phyloP scores from a whole-genome alignment of 2,797 vertebrate species.

The Sitta carolinensis region DNA sequence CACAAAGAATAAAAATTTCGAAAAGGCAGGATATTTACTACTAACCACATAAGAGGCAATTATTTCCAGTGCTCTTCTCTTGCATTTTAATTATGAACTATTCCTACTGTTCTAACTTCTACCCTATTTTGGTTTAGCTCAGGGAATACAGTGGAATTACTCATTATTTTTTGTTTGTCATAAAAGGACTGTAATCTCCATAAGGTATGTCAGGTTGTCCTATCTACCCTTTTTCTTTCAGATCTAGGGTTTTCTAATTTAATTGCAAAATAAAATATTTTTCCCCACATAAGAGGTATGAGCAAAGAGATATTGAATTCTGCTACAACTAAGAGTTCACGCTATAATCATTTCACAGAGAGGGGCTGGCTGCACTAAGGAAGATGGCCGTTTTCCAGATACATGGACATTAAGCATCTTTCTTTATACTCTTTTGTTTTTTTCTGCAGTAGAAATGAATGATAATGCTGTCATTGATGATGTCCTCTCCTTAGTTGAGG shows the following conservation, averaged over 20 bases:
- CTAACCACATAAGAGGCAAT: background rate
- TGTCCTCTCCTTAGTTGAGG: conserved; percentile 82
- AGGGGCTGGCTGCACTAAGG: background rate
- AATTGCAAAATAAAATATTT: background rate
- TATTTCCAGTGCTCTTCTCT: background rate
- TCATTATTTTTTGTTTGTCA: background rate
- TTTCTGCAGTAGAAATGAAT: background rate
- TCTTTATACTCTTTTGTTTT: background rate
- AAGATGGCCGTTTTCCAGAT: background rate
- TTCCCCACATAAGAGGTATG: background rate
- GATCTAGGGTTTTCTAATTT: background rate
- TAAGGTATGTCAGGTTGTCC: background rate
- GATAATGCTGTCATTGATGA: conserved; percentile 75
- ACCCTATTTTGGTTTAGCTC: background rate
- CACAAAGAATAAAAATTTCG: background rate
- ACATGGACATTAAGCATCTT: background rate
- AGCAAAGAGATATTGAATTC: background rate
- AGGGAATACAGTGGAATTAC: background rate
- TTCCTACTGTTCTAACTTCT: background rate
- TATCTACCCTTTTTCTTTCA: background rate
- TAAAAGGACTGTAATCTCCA: background rate
- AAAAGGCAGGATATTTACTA: background rate
- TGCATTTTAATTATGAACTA: background rate
- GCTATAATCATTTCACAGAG: background rate
- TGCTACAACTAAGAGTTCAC: background rate